phyloP scores from a whole-genome alignment of 2,113 vertebrate genomes.

The Atlantisia rogersi region DNA sequence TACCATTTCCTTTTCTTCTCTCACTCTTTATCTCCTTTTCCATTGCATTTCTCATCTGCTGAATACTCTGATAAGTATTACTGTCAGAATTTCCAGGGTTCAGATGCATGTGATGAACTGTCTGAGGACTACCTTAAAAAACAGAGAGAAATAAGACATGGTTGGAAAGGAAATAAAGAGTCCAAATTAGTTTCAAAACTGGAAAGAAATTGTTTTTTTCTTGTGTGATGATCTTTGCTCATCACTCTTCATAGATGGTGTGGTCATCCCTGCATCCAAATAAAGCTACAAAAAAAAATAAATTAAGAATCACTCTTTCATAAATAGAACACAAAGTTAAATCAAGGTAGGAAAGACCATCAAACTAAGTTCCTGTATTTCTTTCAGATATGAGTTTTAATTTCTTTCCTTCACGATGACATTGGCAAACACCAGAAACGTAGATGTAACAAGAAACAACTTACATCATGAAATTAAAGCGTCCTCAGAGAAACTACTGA shows the following conservation, averaged over 20 bases:
- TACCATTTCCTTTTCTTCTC: conserved; percentile 79
- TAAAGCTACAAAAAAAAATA: background rate
- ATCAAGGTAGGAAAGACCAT: background rate
- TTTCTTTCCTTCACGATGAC: background rate
- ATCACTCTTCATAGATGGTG: background rate
- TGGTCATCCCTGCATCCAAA: background rate
- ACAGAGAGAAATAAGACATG: background rate
- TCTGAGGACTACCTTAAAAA: conserved; percentile 40
- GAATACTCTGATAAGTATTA: conserved; percentile 72
- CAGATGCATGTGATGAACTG: background rate
- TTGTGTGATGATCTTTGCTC: background rate
- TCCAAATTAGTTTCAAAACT: background rate
- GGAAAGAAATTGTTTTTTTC: background rate
- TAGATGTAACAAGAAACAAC: background rate
- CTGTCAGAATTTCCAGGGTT: conserved; percentile 57
- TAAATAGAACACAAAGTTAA: background rate
- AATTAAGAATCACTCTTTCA: background rate
- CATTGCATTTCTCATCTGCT: conserved; percentile 86
- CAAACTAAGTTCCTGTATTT: background rate
- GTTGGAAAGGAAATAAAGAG: background rate
- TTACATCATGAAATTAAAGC: background rate
- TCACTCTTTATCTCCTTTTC: conserved; percentile 85
- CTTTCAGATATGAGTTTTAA: background rate
- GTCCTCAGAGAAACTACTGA: background rate
- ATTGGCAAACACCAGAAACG: background rate